Base-by-base conservation (phyloP, 2,888 invertebrate species). In the Rhaphigaster nebulosa region DNA sequence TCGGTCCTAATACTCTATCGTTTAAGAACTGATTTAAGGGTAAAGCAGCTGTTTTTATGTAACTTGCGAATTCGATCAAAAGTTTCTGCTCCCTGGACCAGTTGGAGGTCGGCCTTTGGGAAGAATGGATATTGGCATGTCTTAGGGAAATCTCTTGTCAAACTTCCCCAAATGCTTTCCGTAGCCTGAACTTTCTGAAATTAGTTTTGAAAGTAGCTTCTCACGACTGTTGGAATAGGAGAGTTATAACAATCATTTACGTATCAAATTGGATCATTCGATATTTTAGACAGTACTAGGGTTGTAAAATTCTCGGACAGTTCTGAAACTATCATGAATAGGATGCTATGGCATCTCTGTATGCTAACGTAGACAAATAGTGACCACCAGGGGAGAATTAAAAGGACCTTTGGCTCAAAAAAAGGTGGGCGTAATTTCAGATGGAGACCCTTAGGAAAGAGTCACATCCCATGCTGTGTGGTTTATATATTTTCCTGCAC, bases 51-150 rank as follows among this genome's bases (percentile, higher is more conserved):
- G 70, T 70, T 70, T 70, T 70, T 70, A 70, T 70, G 34, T 70
- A 34, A 70, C 34, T 70, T 70, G 70, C 34, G 34, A 34, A 70
- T 70, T 70, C 34, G 70, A 70, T 70, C 70, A 70, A 70, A 70
- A 70, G 70, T 70, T 70, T 70, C 70, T 70, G 70, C 70, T 70
- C 34, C 70, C 20, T 34, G 18, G 70, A 20, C 34, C 18, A 34
- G 23, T 34, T 34, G 34, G 18, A 34, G 65, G 65, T 65, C 65
- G 65, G 65, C 5, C 65, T 65, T 20, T 4, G 70, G 20, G 70
- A 70, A 70, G 70, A 70, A 70, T 34, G 70, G 70, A 70, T 70
- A 70, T 70, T 70, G 70, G 70, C 70, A 70, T 29, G n/a, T 70
- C 70, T 34, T 29, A 34, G 70, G 70, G 34, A 70, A 70, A 70